phyloP scores from a whole-genome alignment of 2,113 vertebrate species.

The Rattus norvegicus region GRCr8 NC_086019.1:47631501-47632000 shows the following conservation, averaged over 20 bases:
- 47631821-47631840: background rate
- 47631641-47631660: background rate
- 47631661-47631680: constrained; percentile 30
- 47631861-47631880: background rate
- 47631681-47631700: background rate
- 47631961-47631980: background rate
- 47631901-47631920: background rate
- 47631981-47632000: background rate
- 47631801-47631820: background rate
- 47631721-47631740: background rate
- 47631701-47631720: constrained; percentile 2
- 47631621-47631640: background rate
- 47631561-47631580: background rate
- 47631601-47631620: background rate
- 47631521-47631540: constrained; percentile 18
- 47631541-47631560: constrained; percentile 22
- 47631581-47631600: background rate
- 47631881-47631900: background rate
- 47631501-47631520: constrained; percentile 31
- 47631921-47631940: background rate
- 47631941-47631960: background rate
- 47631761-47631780: background rate
- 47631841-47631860: background rate
- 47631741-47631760: background rate
- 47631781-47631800: background rate